Conservation (phyloP, 1,140 invertebrate species). For the Cyrtorhinus lividipennis region DNA sequence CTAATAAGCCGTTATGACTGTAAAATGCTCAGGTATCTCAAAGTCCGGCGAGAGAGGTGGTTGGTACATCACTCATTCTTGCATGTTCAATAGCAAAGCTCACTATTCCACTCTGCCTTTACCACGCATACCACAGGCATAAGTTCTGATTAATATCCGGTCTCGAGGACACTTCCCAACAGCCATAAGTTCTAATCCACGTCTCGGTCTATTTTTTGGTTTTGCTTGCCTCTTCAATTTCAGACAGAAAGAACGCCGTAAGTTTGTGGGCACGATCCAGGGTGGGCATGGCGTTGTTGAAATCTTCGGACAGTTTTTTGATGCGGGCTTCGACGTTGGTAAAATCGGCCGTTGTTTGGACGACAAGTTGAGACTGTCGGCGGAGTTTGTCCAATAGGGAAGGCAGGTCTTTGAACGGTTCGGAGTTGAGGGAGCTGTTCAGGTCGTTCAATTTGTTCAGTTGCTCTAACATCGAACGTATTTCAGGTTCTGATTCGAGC, state of each 20-base stretch:
- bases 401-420: slow-evolving; percentile 16
- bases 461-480: slow-evolving; percentile 6
- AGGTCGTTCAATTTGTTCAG: slow-evolving; percentile 6
- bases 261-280: background rate
- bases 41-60: too few species aligned
- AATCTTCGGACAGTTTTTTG: slow-evolving; percentile 5
- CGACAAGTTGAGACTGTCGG: background rate
- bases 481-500: slow-evolving; percentile 15
- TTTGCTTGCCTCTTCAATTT: background rate
- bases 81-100: too few species aligned
- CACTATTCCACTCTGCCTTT: too few species aligned
- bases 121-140: too few species aligned
- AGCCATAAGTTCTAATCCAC: background rate
- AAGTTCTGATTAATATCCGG: too few species aligned
- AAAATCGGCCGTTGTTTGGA: slow-evolving; percentile 5
- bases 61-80: too few species aligned
- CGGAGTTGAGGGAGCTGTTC: slow-evolving; percentile 3
- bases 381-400: slow-evolving; percentile 13
- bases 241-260: background rate
- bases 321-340: background rate
- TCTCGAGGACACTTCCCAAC: too few species aligned
- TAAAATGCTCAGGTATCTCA: too few species aligned
- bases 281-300: background rate
- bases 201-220: background rate
- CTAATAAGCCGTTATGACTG: too few species aligned